Conservation (phyloP, 2,113 vertebrate genomes). For the Salvelinus namaycush region DNA sequence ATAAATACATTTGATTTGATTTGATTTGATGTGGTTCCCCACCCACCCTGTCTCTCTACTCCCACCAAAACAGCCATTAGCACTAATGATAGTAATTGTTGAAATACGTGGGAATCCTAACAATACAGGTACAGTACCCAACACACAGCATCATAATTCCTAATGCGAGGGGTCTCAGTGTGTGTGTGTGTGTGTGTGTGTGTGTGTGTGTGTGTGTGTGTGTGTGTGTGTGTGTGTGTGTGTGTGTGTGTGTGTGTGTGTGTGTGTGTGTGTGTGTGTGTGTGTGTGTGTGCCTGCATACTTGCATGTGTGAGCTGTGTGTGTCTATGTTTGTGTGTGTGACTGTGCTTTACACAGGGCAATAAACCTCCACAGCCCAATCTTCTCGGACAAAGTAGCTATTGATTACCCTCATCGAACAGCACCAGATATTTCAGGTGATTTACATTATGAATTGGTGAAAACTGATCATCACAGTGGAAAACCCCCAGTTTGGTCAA, state of each 20-base stretch:
- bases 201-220: neutral
- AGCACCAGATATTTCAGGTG: neutral
- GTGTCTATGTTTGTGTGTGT: neutral
- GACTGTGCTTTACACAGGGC: neutral
- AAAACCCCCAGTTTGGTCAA: neutral
- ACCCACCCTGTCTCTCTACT: neutral
- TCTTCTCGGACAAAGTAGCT: neutral
- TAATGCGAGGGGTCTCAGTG: neutral
- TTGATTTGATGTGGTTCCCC: neutral
- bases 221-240: neutral
- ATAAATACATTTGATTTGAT: no score
- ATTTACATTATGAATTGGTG: neutral
- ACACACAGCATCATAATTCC: neutral
- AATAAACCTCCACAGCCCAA: neutral
- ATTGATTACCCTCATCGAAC: neutral
- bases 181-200: neutral
- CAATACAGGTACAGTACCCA: neutral
- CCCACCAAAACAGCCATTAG: slow-evolving; percentile 6
- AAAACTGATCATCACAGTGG: neutral
- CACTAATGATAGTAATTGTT: slow-evolving; percentile 7
- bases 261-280: neutral
- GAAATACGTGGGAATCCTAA: neutral
- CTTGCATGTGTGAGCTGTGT: neutral
- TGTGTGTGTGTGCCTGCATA: neutral
- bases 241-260: neutral